Evolutionary conservation across 2,888 invertebrate genomes (phyloP).

Genomic region (Acanthosoma haemorrhoidale): DNA sequence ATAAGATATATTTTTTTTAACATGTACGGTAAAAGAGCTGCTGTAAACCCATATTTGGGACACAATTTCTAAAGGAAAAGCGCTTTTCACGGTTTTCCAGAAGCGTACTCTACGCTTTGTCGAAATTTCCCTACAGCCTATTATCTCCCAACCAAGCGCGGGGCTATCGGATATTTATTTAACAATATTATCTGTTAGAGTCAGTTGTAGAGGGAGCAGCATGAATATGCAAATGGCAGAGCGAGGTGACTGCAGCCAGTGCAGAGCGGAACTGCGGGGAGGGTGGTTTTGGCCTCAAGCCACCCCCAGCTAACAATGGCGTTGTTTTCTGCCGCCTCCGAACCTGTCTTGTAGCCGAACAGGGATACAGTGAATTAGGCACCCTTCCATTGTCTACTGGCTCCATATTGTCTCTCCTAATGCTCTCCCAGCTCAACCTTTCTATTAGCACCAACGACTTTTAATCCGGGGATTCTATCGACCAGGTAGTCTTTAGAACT

Average conservation of each 20-base stretch:
- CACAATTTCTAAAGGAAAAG: too few relatives aligned
- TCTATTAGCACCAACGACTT: neutral
- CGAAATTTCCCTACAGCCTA: too few relatives aligned
- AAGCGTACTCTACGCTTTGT: too few relatives aligned
- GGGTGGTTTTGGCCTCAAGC: neutral
- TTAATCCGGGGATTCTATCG: neutral
- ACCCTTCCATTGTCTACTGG: neutral
- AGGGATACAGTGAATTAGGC: neutral
- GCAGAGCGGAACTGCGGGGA: conserved; percentile 15
- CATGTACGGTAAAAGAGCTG: too few relatives aligned
- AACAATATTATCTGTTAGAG: too few relatives aligned
- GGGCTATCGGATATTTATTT: too few relatives aligned
- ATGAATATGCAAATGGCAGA: conserved; percentile 1
- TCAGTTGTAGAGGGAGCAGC: too few relatives aligned
- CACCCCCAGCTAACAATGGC: neutral
- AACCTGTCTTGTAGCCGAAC: neutral
- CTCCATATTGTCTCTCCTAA: neutral
- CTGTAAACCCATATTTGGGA: too few relatives aligned
- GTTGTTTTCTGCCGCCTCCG: neutral
- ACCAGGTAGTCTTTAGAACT: too few relatives aligned
- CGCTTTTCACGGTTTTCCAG: too few relatives aligned
- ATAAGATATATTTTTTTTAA: too few relatives aligned
- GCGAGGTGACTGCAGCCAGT: conserved; percentile 3
- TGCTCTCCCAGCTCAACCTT: neutral
- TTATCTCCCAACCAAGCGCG: too few relatives aligned